Evolutionary conservation across 2,888 invertebrate species (phyloP), one percentile per base, ranked within the genome.

Genomic region (Graphium colonna): DNA sequence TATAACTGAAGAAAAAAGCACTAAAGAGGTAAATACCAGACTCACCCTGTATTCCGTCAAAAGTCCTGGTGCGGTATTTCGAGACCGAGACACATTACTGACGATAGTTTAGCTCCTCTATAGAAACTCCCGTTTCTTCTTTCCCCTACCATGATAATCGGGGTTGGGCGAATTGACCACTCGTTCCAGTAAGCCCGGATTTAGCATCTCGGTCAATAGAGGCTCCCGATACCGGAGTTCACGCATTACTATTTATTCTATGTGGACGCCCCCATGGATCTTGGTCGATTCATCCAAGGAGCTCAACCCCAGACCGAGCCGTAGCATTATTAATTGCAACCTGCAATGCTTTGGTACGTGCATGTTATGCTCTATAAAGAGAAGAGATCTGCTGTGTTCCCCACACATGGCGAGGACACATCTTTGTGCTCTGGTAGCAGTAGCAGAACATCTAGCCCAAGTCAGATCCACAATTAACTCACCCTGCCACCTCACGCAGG

Each of bases 401-500:
- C n/a, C n/a, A n/a, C n/a, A n/a, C n/a, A n/a, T 15, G 39, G 3
- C 8, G 39, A 1, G 16, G 16, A 4, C 3, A 1, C 39, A 16
- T 40, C 39, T 40, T 8, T 16, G 39, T 13, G 39, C 31, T 15
- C 31, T 31, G 1, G 31, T 31, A 10, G n/a, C n/a, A n/a, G n/a
- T n/a, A n/a, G 47, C 47, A 40, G 28, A 13, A 18, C 51, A 46
- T 41, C 46, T 55, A 1, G 55, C 58, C 51, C 55, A 58, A 12
- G 57, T 45, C 1, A 59, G 44, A 21, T 63, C 61, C 9, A 60
- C 60, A 13, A 61, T 43, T 7, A 60, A 63, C 52, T 59, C 60
- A 7, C 62, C 60, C 48, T 62, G 60, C 60, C 60, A 63, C 4
- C 60, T 52, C 26, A 60, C 57, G 42, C 60, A 61, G n/a, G n/a